Conservation (phyloP, 2,888 invertebrate genomes). For the Pilophorus perplexus region DNA sequence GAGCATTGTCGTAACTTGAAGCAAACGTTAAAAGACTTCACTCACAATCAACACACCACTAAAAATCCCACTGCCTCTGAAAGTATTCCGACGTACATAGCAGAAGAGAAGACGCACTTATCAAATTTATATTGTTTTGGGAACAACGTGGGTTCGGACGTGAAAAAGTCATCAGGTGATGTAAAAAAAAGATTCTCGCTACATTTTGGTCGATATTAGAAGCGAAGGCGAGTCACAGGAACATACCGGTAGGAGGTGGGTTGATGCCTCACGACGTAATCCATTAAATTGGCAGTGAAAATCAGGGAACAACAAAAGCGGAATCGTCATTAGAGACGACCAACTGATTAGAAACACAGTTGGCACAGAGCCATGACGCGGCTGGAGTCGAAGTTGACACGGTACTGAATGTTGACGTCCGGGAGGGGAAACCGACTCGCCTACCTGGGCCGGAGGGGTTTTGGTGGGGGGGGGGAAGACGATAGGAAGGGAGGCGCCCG, state of each 20-base stretch:
- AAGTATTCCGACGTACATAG: too few relatives aligned
- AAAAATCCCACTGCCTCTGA: too few relatives aligned
- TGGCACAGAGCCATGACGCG: conserved; percentile 30
- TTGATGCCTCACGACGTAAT: conserved; percentile 10
- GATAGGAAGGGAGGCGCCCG: not conserved
- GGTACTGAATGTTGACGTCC: conserved; percentile 13
- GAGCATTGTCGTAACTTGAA: too few relatives aligned
- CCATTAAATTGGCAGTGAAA: conserved; percentile 5
- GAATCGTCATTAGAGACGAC: conserved; percentile 25
- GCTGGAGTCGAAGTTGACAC: conserved; percentile 29
- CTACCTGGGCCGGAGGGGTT: conserved; percentile 16
- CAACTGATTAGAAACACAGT: not conserved
- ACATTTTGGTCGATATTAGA: too few relatives aligned
- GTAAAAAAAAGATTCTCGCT: too few relatives aligned
- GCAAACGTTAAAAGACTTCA: too few relatives aligned
- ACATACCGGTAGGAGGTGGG: conserved; percentile 32
- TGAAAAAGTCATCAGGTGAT: too few relatives aligned
- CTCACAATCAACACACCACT: too few relatives aligned
- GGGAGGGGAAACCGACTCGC: not conserved
- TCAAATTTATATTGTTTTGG: too few relatives aligned
- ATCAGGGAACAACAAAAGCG: conserved; percentile 8
- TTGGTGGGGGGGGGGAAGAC: not conserved
- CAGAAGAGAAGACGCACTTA: too few relatives aligned
- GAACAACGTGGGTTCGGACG: too few relatives aligned
- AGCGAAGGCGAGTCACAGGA: too few relatives aligned